phyloP scores from a whole-genome alignment of 2,888 invertebrate genomes.

The Cosmorhoe ocellata region DNA sequence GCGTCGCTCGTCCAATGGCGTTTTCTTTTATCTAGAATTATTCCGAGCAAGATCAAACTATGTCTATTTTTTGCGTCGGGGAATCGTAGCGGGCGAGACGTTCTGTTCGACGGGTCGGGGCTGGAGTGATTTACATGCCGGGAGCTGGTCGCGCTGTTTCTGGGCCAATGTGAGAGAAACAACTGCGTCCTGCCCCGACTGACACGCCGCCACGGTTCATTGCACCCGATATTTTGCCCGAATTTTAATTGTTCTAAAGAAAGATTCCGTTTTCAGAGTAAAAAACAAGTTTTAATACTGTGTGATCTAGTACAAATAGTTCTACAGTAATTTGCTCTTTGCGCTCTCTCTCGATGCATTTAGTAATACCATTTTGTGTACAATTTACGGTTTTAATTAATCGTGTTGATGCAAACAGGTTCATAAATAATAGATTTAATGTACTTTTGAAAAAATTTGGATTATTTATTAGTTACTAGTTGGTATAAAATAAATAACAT shows the following conservation, averaged over 20 bases:
- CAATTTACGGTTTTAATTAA: no score
- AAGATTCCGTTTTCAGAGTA: neutral
- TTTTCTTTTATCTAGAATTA: slow-evolving; percentile 69
- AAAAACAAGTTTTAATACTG: no score
- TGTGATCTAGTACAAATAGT: no score
- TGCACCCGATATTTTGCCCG: slow-evolving; percentile 48
- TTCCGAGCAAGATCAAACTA: slow-evolving; percentile 71
- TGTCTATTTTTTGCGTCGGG: slow-evolving; percentile 76
- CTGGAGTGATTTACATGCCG: slow-evolving; percentile 71
- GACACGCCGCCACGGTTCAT: slow-evolving; percentile 53
- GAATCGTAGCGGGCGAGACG: slow-evolving; percentile 55
- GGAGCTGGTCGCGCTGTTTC: slow-evolving; percentile 64
- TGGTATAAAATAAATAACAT: no score
- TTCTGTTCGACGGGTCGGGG: slow-evolving; percentile 59
- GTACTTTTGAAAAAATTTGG: neutral
- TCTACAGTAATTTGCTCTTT: no score
- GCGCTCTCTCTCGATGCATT: no score
- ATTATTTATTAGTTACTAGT: slow-evolving; percentile 6
- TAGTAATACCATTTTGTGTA: no score
- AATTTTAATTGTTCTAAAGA: slow-evolving; percentile 12
- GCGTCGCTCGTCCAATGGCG: slow-evolving; percentile 61
- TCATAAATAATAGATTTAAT: slow-evolving; percentile 1
- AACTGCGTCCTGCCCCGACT: slow-evolving; percentile 45
- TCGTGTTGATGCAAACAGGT: neutral
- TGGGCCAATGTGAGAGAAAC: slow-evolving; percentile 66